A percentile compares a stretch with the other conserved stretches of the same genome.
These are phyloP conservation scores for Bradypodion ventrale DNA, from an alignment of 2,797 vertebrate genomes.

Conservation along the genomic window DNA sequence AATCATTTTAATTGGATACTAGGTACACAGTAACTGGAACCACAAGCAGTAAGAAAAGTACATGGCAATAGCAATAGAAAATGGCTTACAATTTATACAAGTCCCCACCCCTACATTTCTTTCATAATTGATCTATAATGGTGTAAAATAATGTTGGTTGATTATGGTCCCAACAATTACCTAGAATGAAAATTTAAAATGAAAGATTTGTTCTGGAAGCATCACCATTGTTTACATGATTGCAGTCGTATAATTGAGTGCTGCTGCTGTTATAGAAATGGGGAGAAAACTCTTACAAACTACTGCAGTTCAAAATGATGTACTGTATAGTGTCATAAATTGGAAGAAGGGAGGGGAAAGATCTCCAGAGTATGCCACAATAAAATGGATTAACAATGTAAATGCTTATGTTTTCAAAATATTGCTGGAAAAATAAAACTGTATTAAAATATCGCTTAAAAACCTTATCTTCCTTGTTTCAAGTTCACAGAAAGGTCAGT, in stretches of 20 bases:
- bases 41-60: conserved; percentile 85
- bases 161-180: conserved; percentile 95
- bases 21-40: conserved; percentile 88
- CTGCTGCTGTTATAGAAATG: conserved; percentile 78
- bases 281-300: conserved; percentile 75
- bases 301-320: conserved; percentile 78
- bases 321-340: conserved; percentile 70
- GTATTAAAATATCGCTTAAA: conserved; percentile 54
- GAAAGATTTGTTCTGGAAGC: conserved; percentile 89
- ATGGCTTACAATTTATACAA: conserved; percentile 86
- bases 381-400: conserved; percentile 73
- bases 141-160: conserved; percentile 94
- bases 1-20: conserved; percentile 92
- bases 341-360: conserved; percentile 53
- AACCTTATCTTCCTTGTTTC: conserved; percentile 38
- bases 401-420: conserved; percentile 36
- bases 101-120: conserved; percentile 85
- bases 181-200: conserved; percentile 92
- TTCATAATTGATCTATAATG: conserved; percentile 97
- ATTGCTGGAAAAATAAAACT: conserved; percentile 51
- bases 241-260: conserved; percentile 86
- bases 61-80: conserved; percentile 86
- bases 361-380: conserved; percentile 53
- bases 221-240: conserved; percentile 94
- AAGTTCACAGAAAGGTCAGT: conserved; percentile 70